Percentiles rank a stretch among this genome's conserved stretches.
These are phyloP conservation scores for Phalanger gymnotis DNA, from an alignment of 2,797 vertebrate species.

Conservation along the genomic window DNA sequence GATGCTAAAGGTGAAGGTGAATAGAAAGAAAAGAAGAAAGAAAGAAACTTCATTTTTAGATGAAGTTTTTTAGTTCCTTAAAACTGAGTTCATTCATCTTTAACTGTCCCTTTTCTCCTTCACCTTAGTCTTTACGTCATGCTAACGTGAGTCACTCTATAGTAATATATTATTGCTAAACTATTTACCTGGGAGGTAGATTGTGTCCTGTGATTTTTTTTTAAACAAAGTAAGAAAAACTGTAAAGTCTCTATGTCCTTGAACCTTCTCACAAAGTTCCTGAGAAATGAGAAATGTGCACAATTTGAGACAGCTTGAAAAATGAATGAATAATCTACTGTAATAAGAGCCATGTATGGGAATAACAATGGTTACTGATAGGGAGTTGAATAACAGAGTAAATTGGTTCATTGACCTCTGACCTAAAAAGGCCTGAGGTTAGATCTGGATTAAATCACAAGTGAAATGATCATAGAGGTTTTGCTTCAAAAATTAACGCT, in stretches of 20 bases:
- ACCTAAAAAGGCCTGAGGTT: constrained; percentile 86
- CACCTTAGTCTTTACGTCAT: neutral
- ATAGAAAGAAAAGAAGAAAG: neutral
- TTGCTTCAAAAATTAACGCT: constrained; percentile 89
- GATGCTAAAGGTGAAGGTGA: constrained; percentile 52
- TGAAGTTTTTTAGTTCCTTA: neutral
- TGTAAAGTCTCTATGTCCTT: neutral
- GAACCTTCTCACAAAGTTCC: constrained; percentile 38
- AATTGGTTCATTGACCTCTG: constrained; percentile 90
- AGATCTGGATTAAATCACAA: constrained; percentile 88
- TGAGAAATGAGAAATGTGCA: constrained; percentile 34
- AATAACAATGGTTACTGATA: constrained; percentile 74
- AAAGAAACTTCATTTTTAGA: neutral
- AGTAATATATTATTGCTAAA: neutral
- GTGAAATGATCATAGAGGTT: constrained; percentile 88
- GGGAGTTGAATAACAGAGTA: constrained; percentile 80
- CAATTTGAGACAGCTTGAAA: constrained; percentile 15
- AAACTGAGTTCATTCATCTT: constrained; percentile 12
- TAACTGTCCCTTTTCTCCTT: constrained; percentile 22
- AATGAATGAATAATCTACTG: neutral
- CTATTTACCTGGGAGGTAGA: neutral
- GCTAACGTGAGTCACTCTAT: neutral
- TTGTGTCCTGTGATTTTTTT: neutral
- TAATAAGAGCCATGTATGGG: constrained; percentile 10
- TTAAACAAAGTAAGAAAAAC: neutral